Conservation (phyloP, 2,888 invertebrate genomes). For the Aspidiotus destructor region DNA sequence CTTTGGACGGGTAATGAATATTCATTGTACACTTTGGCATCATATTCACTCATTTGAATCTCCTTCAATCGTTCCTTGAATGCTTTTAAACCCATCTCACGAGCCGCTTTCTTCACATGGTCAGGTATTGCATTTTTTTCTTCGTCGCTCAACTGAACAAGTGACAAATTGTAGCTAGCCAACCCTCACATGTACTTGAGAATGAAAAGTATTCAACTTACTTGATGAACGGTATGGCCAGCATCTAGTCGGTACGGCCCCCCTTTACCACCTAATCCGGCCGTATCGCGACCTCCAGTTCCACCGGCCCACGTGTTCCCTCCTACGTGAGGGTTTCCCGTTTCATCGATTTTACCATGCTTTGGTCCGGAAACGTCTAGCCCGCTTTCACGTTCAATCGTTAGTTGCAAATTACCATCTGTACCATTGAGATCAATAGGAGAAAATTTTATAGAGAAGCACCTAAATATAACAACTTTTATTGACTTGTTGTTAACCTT, state of each 20-base stretch:
- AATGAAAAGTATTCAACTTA: conserved; percentile 37
- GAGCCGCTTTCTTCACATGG: conserved; percentile 74
- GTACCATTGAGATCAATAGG: no score
- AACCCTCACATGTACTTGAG: not conserved
- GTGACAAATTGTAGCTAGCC: not conserved
- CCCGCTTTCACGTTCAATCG: conserved; percentile 58
- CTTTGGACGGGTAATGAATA: conserved; percentile 66
- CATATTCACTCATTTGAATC: conserved; percentile 90
- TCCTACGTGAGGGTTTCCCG: conserved; percentile 87
- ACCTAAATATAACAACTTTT: no score
- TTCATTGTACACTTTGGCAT: conserved; percentile 75
- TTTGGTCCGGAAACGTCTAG: conserved; percentile 69
- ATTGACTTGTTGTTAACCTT: not conserved
- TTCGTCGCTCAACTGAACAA: conserved; percentile 60
- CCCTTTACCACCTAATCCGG: conserved; percentile 91
- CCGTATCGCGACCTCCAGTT: conserved; percentile 81
- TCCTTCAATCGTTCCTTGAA: conserved; percentile 78
- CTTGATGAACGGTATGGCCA: conserved; percentile 87
- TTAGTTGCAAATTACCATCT: conserved; percentile 55
- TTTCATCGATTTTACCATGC: conserved; percentile 82
- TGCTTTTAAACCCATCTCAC: conserved; percentile 85
- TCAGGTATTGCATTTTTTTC: conserved; percentile 87
- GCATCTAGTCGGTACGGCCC: conserved; percentile 90
- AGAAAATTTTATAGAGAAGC: no score
- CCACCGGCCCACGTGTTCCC: conserved; percentile 97